Conservation (phyloP, 2,113 vertebrate genomes). For the Tachycineta bicolor region DNA sequence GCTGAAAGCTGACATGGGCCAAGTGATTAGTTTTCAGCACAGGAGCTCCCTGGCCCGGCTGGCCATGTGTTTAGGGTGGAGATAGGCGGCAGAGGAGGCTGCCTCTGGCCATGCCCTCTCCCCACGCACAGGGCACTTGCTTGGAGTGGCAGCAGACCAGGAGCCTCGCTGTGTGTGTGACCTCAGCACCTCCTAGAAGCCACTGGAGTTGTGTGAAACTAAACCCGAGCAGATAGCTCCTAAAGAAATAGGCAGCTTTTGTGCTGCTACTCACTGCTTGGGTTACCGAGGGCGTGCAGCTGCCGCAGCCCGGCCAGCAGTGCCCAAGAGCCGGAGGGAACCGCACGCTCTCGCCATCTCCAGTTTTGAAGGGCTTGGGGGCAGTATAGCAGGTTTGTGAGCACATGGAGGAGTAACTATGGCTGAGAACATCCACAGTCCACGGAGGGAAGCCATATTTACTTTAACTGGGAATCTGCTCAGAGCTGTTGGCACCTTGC, state of each 20-base stretch:
- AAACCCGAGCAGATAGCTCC: neutral
- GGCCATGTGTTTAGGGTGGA: rapidly evolving
- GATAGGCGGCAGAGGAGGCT: rapidly evolving
- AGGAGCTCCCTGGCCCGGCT: neutral
- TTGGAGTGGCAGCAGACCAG: neutral
- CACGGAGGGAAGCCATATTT: rapidly evolving
- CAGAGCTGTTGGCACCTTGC: rapidly evolving
- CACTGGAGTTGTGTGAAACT: neutral
- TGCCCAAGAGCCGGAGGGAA: neutral
- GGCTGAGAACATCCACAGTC: rapidly evolving
- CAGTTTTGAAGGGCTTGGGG: neutral
- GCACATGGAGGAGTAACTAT: rapidly evolving
- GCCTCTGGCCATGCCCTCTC: rapidly evolving
- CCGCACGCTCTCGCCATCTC: rapidly evolving
- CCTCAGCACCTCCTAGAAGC: neutral
- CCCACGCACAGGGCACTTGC: rapidly evolving
- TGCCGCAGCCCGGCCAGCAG: rapidly evolving
- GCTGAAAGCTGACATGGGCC: neutral
- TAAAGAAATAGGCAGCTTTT: neutral
- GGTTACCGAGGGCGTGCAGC: rapidly evolving
- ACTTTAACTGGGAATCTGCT: neutral
- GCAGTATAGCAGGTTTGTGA: neutral
- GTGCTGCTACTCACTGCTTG: neutral
- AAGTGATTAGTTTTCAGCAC: neutral
- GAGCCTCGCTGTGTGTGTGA: rapidly evolving